A percentile compares a stretch with the other conserved stretches of the same genome.
Evolutionary conservation across 1,140 invertebrate species (phyloP).

Genomic region (Brachionus rotundiformis): DNA sequence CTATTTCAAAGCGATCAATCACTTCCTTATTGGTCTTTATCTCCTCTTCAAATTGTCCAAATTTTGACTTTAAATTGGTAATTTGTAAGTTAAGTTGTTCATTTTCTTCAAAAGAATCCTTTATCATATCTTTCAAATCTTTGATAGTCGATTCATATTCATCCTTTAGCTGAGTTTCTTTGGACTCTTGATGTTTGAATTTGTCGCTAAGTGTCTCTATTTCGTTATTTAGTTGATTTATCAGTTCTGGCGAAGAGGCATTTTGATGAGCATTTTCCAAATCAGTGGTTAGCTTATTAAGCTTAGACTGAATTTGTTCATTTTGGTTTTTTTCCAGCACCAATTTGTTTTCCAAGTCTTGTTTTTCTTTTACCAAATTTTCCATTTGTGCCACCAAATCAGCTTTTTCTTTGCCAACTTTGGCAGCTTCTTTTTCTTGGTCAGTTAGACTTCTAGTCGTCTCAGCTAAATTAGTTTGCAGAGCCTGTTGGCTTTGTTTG

Average conservation of each 20-base stretch:
- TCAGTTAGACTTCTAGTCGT: too few species aligned
- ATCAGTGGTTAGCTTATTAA: background rate
- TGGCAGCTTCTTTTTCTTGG: background rate
- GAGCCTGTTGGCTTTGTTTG: too few species aligned
- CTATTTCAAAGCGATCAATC: slow-evolving; percentile 54
- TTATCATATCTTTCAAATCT: slow-evolving; percentile 54
- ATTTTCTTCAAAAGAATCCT: slow-evolving; percentile 56
- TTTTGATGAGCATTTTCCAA: background rate
- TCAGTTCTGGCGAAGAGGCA: background rate
- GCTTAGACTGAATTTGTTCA: background rate
- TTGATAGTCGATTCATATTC: slow-evolving; percentile 54
- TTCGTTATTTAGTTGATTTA: slow-evolving; percentile 28
- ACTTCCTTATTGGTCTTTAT: slow-evolving; percentile 57
- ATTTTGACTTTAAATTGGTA: slow-evolving; percentile 56
- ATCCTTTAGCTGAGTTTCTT: slow-evolving; percentile 58
- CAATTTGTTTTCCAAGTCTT: background rate
- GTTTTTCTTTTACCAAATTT: background rate
- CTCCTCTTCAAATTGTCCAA: slow-evolving; percentile 55
- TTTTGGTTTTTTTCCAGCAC: background rate
- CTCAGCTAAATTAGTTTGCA: background rate
- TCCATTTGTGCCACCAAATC: background rate
- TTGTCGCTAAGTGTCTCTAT: slow-evolving; percentile 54
- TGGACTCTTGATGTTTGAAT: slow-evolving; percentile 57
- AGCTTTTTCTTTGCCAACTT: slow-evolving; percentile 43
- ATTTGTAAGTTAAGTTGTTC: slow-evolving; percentile 61